These are phyloP conservation scores for Rutpela maculata DNA, from an alignment of 2,888 invertebrate species.

Conservation along the genomic window DNA sequence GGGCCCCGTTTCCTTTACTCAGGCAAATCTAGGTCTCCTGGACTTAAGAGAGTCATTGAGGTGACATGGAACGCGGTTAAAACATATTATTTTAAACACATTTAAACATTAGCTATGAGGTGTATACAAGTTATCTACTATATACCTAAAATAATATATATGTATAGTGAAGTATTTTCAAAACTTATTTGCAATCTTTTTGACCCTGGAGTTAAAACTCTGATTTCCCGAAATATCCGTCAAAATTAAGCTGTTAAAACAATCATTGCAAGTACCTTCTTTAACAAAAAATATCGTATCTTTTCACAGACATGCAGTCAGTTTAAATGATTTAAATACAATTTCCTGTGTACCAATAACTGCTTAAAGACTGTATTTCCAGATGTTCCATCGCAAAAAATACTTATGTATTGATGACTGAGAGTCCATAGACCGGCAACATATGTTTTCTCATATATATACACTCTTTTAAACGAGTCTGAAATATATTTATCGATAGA, in stretches of 20 bases:
- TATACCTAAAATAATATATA: too few relatives aligned
- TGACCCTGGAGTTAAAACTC: too few relatives aligned
- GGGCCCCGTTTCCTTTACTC: too few relatives aligned
- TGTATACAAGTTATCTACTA: too few relatives aligned
- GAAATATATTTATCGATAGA: conserved; percentile 25
- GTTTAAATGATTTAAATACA: conserved; percentile 54
- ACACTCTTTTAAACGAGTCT: conserved; percentile 18
- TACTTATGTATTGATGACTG: conserved; percentile 54
- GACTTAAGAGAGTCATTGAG: too few relatives aligned
- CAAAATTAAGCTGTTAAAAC: conserved; percentile 13
- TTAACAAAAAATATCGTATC: conserved; percentile 24
- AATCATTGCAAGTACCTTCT: conserved; percentile 20
- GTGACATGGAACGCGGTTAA: too few relatives aligned
- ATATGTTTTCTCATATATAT: conserved; percentile 45
- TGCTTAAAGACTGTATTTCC: conserved; percentile 52
- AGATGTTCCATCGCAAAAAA: conserved; percentile 57
- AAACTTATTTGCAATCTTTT: not conserved
- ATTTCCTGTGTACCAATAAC: conserved; percentile 55
- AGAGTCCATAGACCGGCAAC: conserved; percentile 51
- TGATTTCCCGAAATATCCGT: conserved; percentile 1
- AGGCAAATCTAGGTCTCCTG: too few relatives aligned
- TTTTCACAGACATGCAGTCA: conserved; percentile 28
- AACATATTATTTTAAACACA: too few relatives aligned
- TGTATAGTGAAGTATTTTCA: too few relatives aligned
- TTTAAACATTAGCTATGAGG: too few relatives aligned